Conservation (phyloP, 2,113 vertebrate genomes). For the Macrotis lagotis region DNA sequence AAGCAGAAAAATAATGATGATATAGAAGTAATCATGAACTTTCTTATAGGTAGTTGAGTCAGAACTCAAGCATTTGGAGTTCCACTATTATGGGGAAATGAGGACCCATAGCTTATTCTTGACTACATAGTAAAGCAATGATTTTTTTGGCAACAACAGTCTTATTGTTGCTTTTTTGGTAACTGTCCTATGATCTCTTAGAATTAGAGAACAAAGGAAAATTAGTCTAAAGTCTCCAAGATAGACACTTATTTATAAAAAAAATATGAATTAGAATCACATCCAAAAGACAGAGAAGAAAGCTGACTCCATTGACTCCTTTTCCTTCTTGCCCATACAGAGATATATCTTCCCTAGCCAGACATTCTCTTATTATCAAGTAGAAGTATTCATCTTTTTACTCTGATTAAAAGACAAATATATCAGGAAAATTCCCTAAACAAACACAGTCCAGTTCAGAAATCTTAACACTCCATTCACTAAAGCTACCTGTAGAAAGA, state of each 20-base stretch:
- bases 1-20: constrained; percentile 15
- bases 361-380: too few relatives aligned
- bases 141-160: too few relatives aligned
- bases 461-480: constrained; percentile 25
- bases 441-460: background rate
- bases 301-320: background rate
- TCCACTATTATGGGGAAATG: background rate
- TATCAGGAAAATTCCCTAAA: constrained; percentile 30
- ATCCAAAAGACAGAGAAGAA: background rate
- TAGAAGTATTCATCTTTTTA: background rate
- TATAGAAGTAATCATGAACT: background rate
- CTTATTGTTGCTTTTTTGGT: background rate
- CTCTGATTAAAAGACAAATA: background rate
- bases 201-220: background rate
- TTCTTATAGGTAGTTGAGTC: background rate
- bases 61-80: background rate
- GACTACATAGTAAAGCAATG: background rate
- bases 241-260: background rate
- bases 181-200: background rate
- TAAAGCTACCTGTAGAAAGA: background rate
- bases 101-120: background rate
- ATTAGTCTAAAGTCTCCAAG: background rate
- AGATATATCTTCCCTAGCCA: background rate
- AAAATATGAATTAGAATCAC: background rate
- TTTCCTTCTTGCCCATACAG: background rate